These are phyloP conservation scores for Allobates femoralis DNA, from an alignment of 2,797 vertebrate species.

Conservation along the genomic window DNA sequence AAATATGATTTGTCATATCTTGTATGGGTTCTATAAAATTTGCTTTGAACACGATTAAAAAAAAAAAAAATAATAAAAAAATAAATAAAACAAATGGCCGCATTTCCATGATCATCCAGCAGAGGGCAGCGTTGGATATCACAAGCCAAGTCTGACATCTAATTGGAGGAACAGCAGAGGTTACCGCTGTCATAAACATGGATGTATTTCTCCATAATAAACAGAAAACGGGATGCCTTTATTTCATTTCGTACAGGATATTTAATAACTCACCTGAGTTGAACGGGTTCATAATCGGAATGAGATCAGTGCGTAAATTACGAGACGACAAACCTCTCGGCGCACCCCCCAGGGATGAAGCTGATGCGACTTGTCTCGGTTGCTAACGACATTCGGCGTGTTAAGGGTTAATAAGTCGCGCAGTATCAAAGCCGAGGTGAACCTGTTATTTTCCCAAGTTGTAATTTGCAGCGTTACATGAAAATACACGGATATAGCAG, in stretches of 20 bases:
- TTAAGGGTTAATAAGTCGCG: background rate
- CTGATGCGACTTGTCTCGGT: background rate
- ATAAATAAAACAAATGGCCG: background rate
- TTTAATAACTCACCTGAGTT: slow-evolving; percentile 63
- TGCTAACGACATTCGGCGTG: background rate
- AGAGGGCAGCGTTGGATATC: slow-evolving; percentile 76
- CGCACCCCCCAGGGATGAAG: background rate
- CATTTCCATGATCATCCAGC: slow-evolving; percentile 65
- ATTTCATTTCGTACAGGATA: slow-evolving; percentile 60
- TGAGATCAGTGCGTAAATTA: slow-evolving; percentile 11
- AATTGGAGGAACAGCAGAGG: slow-evolving; percentile 31
- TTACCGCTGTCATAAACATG: slow-evolving; percentile 54
- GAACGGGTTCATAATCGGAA: slow-evolving; percentile 47
- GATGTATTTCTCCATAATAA: slow-evolving; percentile 53
- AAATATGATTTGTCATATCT: slow-evolving; percentile 43
- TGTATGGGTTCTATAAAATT: slow-evolving; percentile 29
- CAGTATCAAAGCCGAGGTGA: background rate
- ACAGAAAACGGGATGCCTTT: slow-evolving; percentile 61
- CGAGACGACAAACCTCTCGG: background rate
- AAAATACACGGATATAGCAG: background rate
- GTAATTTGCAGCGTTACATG: background rate
- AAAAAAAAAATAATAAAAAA: background rate
- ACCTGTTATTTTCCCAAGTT: background rate
- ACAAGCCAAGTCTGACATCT: slow-evolving; percentile 39
- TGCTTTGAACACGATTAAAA: background rate